phyloP scores from a whole-genome alignment of 1,140 invertebrate genomes.

The Bombus pyrosoma region DNA sequence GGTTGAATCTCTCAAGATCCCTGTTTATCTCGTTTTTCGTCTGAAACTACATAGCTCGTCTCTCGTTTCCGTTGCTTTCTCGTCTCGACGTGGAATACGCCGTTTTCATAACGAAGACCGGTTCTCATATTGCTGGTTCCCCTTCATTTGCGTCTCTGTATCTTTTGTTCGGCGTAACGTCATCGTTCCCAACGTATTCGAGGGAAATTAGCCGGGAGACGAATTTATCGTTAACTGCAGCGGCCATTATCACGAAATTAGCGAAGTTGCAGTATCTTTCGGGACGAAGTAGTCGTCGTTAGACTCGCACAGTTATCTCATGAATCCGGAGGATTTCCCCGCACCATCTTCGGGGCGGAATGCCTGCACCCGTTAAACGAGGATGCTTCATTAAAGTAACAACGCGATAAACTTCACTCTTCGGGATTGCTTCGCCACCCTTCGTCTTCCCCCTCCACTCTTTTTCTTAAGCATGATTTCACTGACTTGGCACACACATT shows the following conservation, averaged over 20 bases:
- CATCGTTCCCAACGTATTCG: not conserved
- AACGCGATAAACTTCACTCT: constrained; percentile 40
- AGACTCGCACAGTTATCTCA: not conserved
- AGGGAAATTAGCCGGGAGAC: constrained; percentile 10
- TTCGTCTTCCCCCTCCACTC: rapidly evolving
- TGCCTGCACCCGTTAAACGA: constrained; percentile 16
- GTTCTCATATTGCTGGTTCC: not conserved
- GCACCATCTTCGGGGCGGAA: not conserved
- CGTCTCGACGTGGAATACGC: not conserved
- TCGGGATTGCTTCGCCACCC: not conserved
- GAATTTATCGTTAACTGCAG: constrained; percentile 32
- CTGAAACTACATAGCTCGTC: not conserved
- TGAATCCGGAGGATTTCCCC: constrained; percentile 19
- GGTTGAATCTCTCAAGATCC: constrained; percentile 50
- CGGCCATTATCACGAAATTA: constrained; percentile 36
- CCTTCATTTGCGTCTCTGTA: not conserved
- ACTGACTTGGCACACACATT: not conserved
- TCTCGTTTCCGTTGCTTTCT: not conserved
- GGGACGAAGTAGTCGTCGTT: not conserved
- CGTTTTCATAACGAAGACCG: not conserved
- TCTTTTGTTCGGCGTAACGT: not conserved
- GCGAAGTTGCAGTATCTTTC: constrained; percentile 6
- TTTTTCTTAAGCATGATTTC: not conserved
- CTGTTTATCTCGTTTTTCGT: constrained; percentile 31
- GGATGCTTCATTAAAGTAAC: constrained; percentile 30